Percentiles rank a stretch among this genome's conserved stretches.
These are phyloP conservation scores for Phocides pigmalion DNA, from an alignment of 1,140 invertebrate genomes.

Conservation along the genomic window DNA sequence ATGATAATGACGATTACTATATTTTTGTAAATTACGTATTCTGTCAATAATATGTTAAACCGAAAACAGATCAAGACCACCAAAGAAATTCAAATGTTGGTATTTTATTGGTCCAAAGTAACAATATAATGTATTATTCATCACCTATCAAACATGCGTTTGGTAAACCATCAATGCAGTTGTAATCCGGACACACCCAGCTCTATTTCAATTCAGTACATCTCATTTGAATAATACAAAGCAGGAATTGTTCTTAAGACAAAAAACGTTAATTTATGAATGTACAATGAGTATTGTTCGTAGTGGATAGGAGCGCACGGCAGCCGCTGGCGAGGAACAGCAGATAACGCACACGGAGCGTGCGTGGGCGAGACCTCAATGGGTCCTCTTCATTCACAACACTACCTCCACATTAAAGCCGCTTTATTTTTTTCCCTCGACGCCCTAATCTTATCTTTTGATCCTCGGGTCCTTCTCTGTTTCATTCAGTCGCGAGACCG, in stretches of 20 bases:
- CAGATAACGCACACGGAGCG: conserved; percentile 53
- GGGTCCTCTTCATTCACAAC: conserved; percentile 80
- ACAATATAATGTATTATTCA: conserved; percentile 40
- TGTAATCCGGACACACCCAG: conserved; percentile 56
- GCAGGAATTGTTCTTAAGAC: conserved; percentile 58
- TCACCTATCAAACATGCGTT: conserved; percentile 33
- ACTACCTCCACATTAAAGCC: conserved; percentile 77
- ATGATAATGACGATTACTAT: no score
- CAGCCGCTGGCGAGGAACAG: conserved; percentile 29
- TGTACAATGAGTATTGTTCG: conserved; percentile 67
- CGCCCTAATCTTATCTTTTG: conserved; percentile 79
- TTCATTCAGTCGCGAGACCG: conserved; percentile 78
- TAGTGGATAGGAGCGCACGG: conserved; percentile 39
- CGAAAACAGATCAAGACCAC: background rate
- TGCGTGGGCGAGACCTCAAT: conserved; percentile 78
- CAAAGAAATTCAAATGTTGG: conserved; percentile 10
- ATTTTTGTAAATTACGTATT: no score
- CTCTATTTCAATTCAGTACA: conserved; percentile 55
- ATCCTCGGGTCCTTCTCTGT: conserved; percentile 76
- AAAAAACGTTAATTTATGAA: conserved; percentile 65
- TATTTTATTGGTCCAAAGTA: conserved; percentile 6
- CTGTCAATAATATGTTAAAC: background rate
- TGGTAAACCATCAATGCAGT: conserved; percentile 38
- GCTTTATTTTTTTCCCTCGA: conserved; percentile 73
- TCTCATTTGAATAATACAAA: conserved; percentile 73